Conservation (phyloP, 2,797 vertebrate species). For the Euthynnus affinis region DNA sequence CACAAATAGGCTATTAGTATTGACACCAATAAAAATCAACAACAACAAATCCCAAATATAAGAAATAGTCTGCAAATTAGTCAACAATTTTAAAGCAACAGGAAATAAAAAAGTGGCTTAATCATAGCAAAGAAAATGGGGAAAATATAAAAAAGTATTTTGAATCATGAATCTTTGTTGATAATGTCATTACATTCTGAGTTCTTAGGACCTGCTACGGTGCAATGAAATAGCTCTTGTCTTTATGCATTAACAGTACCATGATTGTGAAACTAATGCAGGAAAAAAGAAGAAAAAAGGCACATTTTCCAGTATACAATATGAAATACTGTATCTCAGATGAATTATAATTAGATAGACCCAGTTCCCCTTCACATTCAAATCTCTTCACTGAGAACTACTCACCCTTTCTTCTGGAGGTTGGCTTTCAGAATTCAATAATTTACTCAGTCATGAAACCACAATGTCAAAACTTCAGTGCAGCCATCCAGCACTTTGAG, state of each 20-base stretch:
- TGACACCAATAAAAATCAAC: no score
- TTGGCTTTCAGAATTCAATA: constrained; percentile 46
- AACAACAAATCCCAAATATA: no score
- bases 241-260: constrained; percentile 9
- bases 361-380: constrained; percentile 9
- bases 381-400: constrained; percentile 14
- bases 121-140: no score
- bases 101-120: no score
- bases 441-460: constrained; percentile 36
- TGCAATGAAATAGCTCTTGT: background rate
- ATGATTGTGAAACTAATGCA: background rate
- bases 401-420: constrained; percentile 43
- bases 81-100: no score
- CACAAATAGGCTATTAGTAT: no score
- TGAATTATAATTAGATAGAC: constrained; percentile 18
- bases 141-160: background rate
- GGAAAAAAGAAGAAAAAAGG: background rate
- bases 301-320: constrained; percentile 4
- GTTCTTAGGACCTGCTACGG: background rate
- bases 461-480: constrained; percentile 42
- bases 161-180: background rate
- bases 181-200: background rate
- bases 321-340: background rate
- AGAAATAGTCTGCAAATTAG: no score
- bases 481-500: constrained; percentile 31